A percentile compares a stretch with the other conserved stretches of the same genome.
phyloP scores from a whole-genome alignment of 2,113 vertebrate genomes.

The Gymnogyps californianus region DNA sequence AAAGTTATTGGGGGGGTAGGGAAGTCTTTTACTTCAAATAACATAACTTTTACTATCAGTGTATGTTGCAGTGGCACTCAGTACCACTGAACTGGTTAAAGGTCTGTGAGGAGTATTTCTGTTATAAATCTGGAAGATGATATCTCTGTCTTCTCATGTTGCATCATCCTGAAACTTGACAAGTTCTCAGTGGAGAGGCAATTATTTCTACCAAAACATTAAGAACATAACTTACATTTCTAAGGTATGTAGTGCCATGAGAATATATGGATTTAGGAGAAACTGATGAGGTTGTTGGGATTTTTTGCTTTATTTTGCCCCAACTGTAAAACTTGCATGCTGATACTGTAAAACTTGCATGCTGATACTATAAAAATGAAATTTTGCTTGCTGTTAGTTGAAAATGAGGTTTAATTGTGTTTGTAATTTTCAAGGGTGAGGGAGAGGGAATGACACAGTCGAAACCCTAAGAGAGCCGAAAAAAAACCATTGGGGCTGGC shows the following conservation, averaged over 20 bases:
- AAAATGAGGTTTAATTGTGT: not conserved
- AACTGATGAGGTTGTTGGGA: not conserved
- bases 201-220: slow-evolving; percentile 39
- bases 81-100: not conserved
- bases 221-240: not conserved
- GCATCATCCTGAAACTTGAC: slow-evolving; percentile 11
- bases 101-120: not conserved
- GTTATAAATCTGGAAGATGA: not conserved
- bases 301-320: not conserved
- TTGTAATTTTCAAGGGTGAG: not conserved
- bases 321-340: not conserved
- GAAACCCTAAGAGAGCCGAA: not conserved
- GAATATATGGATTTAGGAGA: not conserved
- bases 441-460: not conserved
- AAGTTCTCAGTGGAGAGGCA: slow-evolving; percentile 45
- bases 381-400: not conserved
- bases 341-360: not conserved
- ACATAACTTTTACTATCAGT: not conserved
- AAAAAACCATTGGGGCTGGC: not conserved
- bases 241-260: not conserved
- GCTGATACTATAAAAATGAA: not conserved
- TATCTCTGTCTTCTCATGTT: not conserved
- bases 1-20: not conserved
- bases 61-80: not conserved
- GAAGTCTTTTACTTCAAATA: not conserved